These are phyloP conservation scores for Polydesmus complanatus DNA, from an alignment of 2,888 invertebrate genomes.

Conservation along the genomic window DNA sequence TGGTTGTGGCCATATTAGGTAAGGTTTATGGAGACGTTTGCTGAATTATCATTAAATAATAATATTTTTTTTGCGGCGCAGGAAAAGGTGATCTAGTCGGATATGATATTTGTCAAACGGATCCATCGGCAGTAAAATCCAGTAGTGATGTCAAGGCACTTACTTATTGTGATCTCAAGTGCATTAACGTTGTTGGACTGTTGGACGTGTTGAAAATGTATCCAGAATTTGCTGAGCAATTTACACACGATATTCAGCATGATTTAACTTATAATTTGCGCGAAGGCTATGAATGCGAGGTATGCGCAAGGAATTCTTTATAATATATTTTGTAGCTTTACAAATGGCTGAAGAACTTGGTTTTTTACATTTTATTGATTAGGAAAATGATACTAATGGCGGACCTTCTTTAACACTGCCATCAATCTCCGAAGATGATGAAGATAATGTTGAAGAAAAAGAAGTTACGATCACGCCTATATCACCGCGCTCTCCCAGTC, in stretches of 20 bases:
- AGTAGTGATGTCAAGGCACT: conserved; percentile 89
- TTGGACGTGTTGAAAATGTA: conserved; percentile 78
- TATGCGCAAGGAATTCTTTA: conserved; percentile 23
- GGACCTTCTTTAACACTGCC: conserved; percentile 70
- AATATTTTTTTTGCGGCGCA: conserved; percentile 31
- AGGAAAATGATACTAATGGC: conserved; percentile 37
- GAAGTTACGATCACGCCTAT: conserved; percentile 19
- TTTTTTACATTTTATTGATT: conserved; percentile 6
- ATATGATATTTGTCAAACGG: conserved; percentile 63
- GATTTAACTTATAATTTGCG: conserved; percentile 87
- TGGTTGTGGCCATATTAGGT: conserved; percentile 96
- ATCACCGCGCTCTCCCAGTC: conserved; percentile 21
- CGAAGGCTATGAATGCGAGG: conserved; percentile 82
- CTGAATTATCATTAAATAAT: conserved; percentile 5
- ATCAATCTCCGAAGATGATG: conserved; percentile 90
- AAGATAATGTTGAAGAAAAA: conserved; percentile 58
- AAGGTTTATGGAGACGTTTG: conserved; percentile 30
- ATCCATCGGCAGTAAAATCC: conserved; percentile 68
- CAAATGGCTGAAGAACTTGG: not conserved
- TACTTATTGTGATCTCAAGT: conserved; percentile 91
- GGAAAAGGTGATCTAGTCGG: conserved; percentile 94
- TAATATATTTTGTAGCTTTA: not conserved
- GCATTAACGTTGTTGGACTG: conserved; percentile 78
- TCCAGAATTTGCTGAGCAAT: conserved; percentile 88
- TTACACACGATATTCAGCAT: conserved; percentile 84